Conservation (phyloP, 2,797 vertebrate species). For the Sebastiscus albofasciatus region DNA sequence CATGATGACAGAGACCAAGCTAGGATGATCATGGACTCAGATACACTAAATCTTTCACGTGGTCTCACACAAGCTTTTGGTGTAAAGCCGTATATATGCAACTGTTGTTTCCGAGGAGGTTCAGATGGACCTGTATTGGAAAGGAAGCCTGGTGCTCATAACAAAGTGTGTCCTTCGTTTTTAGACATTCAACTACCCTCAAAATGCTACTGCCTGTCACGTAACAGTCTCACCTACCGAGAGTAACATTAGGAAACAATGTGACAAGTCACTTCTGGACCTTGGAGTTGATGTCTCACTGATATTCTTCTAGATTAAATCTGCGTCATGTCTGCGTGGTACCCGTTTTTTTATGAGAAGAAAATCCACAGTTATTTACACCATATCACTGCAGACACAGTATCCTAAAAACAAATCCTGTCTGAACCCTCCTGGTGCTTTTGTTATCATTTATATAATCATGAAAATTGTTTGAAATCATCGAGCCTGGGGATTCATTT, state of each 20-base stretch:
- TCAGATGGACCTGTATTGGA: slow-evolving; percentile 18
- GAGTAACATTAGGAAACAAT: slow-evolving; percentile 23
- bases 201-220: slow-evolving; percentile 23
- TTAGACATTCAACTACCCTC: slow-evolving; percentile 53
- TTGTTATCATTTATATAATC: slow-evolving; percentile 10
- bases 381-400: slow-evolving; percentile 46
- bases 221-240: slow-evolving; percentile 28
- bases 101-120: slow-evolving; percentile 21
- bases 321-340: slow-evolving; percentile 38
- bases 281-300: slow-evolving; percentile 5
- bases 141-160: slow-evolving; percentile 10
- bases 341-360: slow-evolving; percentile 53
- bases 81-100: slow-evolving; percentile 56
- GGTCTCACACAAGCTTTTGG: slow-evolving; percentile 64
- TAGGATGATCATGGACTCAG: slow-evolving; percentile 42
- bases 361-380: slow-evolving; percentile 70
- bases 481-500: neutral
- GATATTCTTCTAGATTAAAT: slow-evolving; percentile 17
- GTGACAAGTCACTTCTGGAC: slow-evolving; percentile 18
- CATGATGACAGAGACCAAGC: slow-evolving; percentile 59
- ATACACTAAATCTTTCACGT: slow-evolving; percentile 39
- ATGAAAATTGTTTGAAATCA: slow-evolving; percentile 3
- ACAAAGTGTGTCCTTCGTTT: slow-evolving; percentile 24
- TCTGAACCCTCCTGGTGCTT: slow-evolving; percentile 17
- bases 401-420: neutral